Evolutionary conservation across 2,888 invertebrate genomes (phyloP), one percentile per base, ranked within the genome.

Genomic region (Melieria crassipennis): DNA sequence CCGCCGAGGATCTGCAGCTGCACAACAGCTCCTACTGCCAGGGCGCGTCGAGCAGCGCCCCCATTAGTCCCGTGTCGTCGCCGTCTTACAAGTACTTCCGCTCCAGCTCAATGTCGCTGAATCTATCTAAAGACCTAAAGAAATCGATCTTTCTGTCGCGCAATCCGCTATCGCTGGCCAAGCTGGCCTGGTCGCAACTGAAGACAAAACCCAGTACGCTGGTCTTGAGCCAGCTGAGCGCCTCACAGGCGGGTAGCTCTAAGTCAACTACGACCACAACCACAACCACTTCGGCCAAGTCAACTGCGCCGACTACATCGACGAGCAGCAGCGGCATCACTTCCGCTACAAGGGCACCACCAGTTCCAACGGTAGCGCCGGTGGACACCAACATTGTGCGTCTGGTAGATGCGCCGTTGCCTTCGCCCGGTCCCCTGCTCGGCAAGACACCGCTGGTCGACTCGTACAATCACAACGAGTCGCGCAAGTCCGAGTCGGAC

Each of bases 391-490:
- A 72, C 45, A 76, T 88, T 75, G 75, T 83, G 43, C 80, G 85
- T 9, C 89, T 90, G 77, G 85, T 90, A 58, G 88, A 89, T 73
- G 88, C 91, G 58, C 93, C 94, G 0, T 86, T 94, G 62, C 93
- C 93, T 58, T 94, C 94, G 4, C 95, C 95, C 0, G 95, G 95
- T 0, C 95, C 95, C 0, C 87, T 94, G 75, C 88, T 95, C 43
- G 95, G 95, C 5, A 94, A 93, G 81, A 95, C 95, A 3, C 90
- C 94, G 65, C 87, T 95, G 52, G 92, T 95, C 13, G 94, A 95
- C 77, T 87, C 90, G 10, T 91, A 90, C 71, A 88, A 87, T 70
- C 78, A 79, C 68, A 80, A 79, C 60, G 78, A 79, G 0, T 79
- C 78, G 43, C 79, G 82, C 4, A 79, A 78, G 61, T 82, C 83